Conservation (phyloP, 2,797 vertebrate species). For the Hydrocynus forskahlii region DNA sequence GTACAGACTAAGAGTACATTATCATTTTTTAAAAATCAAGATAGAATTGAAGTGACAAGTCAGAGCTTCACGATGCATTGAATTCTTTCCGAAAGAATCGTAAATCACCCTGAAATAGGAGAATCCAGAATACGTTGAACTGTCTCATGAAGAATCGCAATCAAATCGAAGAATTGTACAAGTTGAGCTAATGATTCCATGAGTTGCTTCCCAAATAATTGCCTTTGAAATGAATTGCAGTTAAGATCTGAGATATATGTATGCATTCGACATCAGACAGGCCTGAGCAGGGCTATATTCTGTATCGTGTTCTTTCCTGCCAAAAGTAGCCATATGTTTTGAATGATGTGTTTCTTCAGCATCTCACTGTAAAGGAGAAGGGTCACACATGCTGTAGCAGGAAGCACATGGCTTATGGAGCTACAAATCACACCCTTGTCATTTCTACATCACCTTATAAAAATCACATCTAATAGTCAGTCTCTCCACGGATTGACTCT, state of each 20-base stretch:
- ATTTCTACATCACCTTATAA: conserved; percentile 19
- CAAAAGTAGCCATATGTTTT: conserved; percentile 28
- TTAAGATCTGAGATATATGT: not conserved
- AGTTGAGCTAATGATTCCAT: not conserved
- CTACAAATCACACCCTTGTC: conserved; percentile 25
- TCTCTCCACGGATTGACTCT: conserved; percentile 5
- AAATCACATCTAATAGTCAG: not conserved
- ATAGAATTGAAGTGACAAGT: no score
- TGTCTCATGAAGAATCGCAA: not conserved
- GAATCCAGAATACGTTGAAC: no score
- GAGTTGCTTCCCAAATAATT: not conserved
- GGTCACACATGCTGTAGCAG: conserved; percentile 32
- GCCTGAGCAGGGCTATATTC: not conserved
- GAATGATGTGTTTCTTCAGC: conserved; percentile 37
- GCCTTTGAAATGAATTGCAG: not conserved
- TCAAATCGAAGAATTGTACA: not conserved
- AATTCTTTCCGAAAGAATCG: no score
- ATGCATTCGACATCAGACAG: conserved; percentile 6
- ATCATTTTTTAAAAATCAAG: no score
- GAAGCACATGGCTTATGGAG: conserved; percentile 33
- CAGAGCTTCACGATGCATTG: no score
- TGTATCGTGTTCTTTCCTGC: conserved; percentile 2
- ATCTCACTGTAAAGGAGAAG: conserved; percentile 25
- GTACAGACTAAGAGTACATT: no score
- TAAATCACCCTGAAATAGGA: no score